Evolutionary conservation across 1,140 invertebrate genomes (phyloP).

Genomic region (Drosophila ercepeae): DNA sequence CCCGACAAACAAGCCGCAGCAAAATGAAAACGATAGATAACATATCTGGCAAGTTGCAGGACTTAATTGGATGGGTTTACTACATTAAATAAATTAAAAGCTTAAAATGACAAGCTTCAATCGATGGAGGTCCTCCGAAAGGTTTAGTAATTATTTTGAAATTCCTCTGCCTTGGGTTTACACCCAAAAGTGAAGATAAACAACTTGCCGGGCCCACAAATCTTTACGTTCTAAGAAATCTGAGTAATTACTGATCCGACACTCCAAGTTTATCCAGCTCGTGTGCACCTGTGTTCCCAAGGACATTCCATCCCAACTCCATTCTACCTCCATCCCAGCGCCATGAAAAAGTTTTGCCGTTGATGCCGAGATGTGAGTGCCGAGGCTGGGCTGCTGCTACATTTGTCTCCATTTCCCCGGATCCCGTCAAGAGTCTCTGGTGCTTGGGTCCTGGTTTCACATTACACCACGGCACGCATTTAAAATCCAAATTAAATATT

Average conservation of each 20-base stretch:
- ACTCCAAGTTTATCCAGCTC: slow-evolving; percentile 57
- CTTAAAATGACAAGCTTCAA: neutral
- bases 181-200: slow-evolving; percentile 25
- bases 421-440: slow-evolving; percentile 59
- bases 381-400: slow-evolving; percentile 34
- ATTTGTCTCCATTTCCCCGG: slow-evolving; percentile 65
- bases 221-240: slow-evolving; percentile 45
- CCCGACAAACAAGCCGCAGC: slow-evolving; percentile 18
- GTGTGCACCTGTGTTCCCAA: slow-evolving; percentile 48
- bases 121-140: neutral
- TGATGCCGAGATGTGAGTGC: too few relatives aligned
- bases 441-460: slow-evolving; percentile 37
- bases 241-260: slow-evolving; percentile 59
- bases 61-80: slow-evolving; percentile 4
- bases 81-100: slow-evolving; percentile 5
- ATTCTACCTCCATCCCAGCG: slow-evolving; percentile 32
- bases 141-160: slow-evolving; percentile 12
- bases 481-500: slow-evolving; percentile 82
- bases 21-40: slow-evolving; percentile 24
- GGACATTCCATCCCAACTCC: slow-evolving; percentile 34
- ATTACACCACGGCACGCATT: slow-evolving; percentile 74
- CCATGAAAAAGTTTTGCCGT: slow-evolving; percentile 44
- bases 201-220: slow-evolving; percentile 12
- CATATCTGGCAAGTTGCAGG: slow-evolving; percentile 4
- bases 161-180: neutral